Base-by-base conservation (phyloP, 2,797 vertebrate genomes). In the Betta splendens region DNA sequence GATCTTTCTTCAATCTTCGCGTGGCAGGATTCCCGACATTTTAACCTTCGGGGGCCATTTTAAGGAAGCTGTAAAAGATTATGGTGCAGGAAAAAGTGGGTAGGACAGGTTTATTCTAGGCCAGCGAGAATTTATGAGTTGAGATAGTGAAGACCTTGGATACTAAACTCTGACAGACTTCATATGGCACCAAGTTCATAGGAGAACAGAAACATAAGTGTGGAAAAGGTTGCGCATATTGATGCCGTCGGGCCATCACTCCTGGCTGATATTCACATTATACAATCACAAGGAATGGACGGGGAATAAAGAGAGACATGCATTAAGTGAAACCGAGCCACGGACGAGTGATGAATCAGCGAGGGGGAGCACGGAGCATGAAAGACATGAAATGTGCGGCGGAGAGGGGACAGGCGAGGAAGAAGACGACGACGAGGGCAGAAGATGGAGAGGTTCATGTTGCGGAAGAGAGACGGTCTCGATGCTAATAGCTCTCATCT, bases 401-500 rank as follows among this genome's bases (percentile, higher is more conserved):
- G 51, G 45, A 77, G 68, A 63, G 65, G 50, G 46, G 68, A 63
- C 65, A 48, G 46, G 49, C 20, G 55, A 37, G 55, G 39, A 52
- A 3, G 42, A 69, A 51, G 61, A 66, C 54, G 51, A 59, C 47
- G 60, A 77, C 69, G 48, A 69, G 69, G 61, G 32, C 37, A 66
- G 53, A 55, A 63, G 56, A 79, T 79, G 51, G 66, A 81, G 72
- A 79, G 67, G 57, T 51, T 79, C 21, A 33, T 64, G 49, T 65
- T 60, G 47, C 74, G 57, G 67, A 77, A 57, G 55, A 58, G 69
- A 81, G 80, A 81, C 75, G 64, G 76, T 69, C 68, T 77, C 58
- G 13, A 74, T 76, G 74, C 65, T 90, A 92, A 93, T 88, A 89
- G 87, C 89, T 89, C 86, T 91, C 87, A 86, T 92, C 87, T 91